Conservation (phyloP, 2,888 invertebrate species). For the Epinotia bilunana region DNA sequence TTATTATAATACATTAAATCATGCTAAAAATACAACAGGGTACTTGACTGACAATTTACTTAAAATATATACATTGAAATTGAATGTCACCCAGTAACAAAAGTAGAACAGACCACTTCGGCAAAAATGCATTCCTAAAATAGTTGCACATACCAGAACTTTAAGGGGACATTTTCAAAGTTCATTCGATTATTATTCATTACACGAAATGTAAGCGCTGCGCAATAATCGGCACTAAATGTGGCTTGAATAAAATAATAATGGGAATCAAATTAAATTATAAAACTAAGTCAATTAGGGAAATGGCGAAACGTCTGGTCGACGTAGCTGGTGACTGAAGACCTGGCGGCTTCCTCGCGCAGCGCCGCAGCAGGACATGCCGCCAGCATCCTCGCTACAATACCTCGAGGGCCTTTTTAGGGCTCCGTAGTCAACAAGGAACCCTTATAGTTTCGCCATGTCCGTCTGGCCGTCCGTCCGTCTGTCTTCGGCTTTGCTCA, state of each 20-base stretch:
- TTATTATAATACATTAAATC: constrained; percentile 51
- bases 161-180: not conserved
- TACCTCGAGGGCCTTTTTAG: too few species aligned
- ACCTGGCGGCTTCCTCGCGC: too few species aligned
- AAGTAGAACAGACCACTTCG: not conserved
- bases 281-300: not conserved
- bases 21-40: constrained; percentile 54
- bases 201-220: not conserved
- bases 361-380: too few species aligned
- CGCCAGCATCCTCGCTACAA: too few species aligned
- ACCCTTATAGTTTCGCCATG: too few species aligned
- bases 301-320: too few species aligned
- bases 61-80: not conserved
- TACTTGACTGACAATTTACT: constrained; percentile 20
- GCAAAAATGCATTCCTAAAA: not conserved
- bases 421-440: too few species aligned
- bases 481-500: too few species aligned
- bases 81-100: not conserved
- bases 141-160: not conserved
- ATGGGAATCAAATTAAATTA: not conserved
- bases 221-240: not conserved
- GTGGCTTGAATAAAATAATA: constrained; percentile 15
- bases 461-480: too few species aligned
- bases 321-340: too few species aligned
- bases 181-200: not conserved